phyloP scores from a whole-genome alignment of 2,797 vertebrate species.

The Cichlasoma orientale region DNA sequence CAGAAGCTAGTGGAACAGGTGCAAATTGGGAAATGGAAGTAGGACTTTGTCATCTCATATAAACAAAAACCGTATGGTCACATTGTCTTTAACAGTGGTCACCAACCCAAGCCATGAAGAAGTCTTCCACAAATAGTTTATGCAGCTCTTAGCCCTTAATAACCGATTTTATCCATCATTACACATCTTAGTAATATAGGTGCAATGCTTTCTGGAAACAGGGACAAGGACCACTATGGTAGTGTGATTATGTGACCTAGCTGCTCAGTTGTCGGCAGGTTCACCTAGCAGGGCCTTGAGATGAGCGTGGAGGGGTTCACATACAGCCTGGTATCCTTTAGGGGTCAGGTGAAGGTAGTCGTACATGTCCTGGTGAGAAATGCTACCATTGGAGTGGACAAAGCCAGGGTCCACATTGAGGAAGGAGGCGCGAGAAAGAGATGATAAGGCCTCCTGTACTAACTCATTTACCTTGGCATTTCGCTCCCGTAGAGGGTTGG shows the following conservation, averaged over 20 bases:
- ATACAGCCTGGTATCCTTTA: slow-evolving; percentile 87
- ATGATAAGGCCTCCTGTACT: slow-evolving; percentile 76
- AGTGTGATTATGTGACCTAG: slow-evolving; percentile 44
- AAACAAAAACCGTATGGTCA: slow-evolving; percentile 61
- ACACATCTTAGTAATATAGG: slow-evolving; percentile 32
- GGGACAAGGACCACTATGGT: slow-evolving; percentile 60
- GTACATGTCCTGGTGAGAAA: slow-evolving; percentile 92
- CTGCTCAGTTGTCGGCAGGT: slow-evolving; percentile 71
- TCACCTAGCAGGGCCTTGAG: slow-evolving; percentile 85
- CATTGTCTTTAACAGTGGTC: slow-evolving; percentile 68
- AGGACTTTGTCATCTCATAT: slow-evolving; percentile 43
- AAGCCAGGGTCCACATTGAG: slow-evolving; percentile 89
- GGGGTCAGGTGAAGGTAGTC: slow-evolving; percentile 92
- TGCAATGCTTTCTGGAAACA: slow-evolving; percentile 46
- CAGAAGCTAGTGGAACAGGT: slow-evolving; percentile 25
- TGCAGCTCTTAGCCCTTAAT: slow-evolving; percentile 34
- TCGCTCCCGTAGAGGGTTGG: slow-evolving; percentile 86
- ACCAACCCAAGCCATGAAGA: slow-evolving; percentile 55
- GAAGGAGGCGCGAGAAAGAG: slow-evolving; percentile 82
- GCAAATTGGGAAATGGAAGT: slow-evolving; percentile 6
- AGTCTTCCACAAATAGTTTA: slow-evolving; percentile 28
- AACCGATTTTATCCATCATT: slow-evolving; percentile 36
- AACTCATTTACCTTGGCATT: slow-evolving; percentile 85
- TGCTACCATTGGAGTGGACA: slow-evolving; percentile 87
- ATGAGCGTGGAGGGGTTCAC: slow-evolving; percentile 82